phyloP scores from a whole-genome alignment of 2,113 vertebrate genomes.

The Seriola aureovittata region DNA sequence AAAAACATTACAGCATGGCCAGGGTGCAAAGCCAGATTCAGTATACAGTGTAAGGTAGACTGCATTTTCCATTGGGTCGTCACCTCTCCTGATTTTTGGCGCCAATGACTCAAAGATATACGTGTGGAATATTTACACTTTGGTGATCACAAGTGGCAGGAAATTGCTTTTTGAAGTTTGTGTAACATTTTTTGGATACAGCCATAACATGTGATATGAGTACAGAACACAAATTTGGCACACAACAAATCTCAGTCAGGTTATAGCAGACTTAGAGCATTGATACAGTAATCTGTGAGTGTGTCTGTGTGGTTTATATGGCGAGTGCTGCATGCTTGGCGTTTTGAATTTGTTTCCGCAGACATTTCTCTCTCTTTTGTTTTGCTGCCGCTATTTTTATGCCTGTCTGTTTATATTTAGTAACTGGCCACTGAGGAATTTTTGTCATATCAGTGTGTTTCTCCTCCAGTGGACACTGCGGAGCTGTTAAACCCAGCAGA shows the following conservation, averaged over 20 bases:
- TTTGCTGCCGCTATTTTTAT: conserved; percentile 70
- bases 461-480: conserved; percentile 51
- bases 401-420: conserved; percentile 76
- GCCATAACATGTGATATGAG: background rate
- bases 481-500: conserved; percentile 36
- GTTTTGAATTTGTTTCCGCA: conserved; percentile 44
- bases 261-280: background rate
- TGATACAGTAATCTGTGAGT: background rate
- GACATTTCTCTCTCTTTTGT: conserved; percentile 54
- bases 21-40: background rate
- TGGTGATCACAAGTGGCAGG: background rate
- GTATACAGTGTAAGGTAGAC: background rate
- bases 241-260: background rate
- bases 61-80: background rate
- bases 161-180: background rate
- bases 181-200: background rate
- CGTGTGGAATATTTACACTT: background rate
- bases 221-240: background rate
- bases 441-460: conserved; percentile 54
- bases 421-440: conserved; percentile 58
- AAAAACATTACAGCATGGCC: background rate
- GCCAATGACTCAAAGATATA: background rate
- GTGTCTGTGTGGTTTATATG: background rate
- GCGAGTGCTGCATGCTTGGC: conserved; percentile 13
- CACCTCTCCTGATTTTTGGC: background rate